phyloP scores from a whole-genome alignment of 2,888 invertebrate genomes.

The Xylophagus ater region DNA sequence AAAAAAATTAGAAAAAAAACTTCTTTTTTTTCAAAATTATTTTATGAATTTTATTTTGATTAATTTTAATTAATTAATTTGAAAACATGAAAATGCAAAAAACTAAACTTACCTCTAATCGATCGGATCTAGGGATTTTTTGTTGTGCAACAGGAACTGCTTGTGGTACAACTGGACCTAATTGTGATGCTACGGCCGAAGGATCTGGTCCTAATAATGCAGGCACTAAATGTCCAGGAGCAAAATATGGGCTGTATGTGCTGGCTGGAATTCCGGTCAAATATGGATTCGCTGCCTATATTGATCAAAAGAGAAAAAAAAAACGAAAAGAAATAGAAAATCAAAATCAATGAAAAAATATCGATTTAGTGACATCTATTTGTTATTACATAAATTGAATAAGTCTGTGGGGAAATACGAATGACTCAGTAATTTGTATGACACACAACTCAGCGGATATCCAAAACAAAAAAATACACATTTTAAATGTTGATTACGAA shows the following conservation, averaged over 20 bases:
- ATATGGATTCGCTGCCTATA: conserved; percentile 82
- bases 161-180: conserved; percentile 69
- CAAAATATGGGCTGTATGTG: conserved; percentile 85
- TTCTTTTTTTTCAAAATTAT: too few relatives aligned
- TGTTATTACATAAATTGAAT: too few relatives aligned
- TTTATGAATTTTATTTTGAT: too few relatives aligned
- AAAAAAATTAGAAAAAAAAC: too few relatives aligned
- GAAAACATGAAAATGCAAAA: background rate
- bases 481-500: background rate
- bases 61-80: background rate
- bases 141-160: conserved; percentile 81
- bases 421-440: too few relatives aligned
- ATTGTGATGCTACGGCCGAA: conserved; percentile 64
- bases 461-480: background rate
- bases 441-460: background rate
- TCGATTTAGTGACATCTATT: conserved; percentile 2
- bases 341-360: conserved; percentile 3
- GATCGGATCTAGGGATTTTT: conserved; percentile 89
- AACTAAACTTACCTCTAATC: conserved; percentile 76
- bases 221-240: conserved; percentile 79
- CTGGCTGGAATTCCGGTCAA: conserved; percentile 83
- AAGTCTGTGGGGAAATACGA: too few relatives aligned
- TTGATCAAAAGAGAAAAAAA: conserved; percentile 13
- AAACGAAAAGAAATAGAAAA: conserved; percentile 9
- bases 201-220: conserved; percentile 83